These are phyloP conservation scores for Phenganax subtilis DNA, from an alignment of 92 coral and sea anemone genomes.

Conservation along the genomic window DNA sequence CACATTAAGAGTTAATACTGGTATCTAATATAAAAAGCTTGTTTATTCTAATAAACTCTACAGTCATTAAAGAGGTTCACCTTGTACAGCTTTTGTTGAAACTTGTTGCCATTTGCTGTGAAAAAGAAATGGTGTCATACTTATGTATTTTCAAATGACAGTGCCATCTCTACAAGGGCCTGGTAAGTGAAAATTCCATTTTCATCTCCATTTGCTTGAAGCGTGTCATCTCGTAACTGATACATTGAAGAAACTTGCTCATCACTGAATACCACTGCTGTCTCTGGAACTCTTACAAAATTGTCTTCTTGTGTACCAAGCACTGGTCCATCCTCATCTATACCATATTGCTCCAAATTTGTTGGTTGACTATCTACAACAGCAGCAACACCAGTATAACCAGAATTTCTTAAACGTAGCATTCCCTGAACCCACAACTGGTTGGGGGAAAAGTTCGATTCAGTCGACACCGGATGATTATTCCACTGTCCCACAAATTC, in stretches of 20 bases:
- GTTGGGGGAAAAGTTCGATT: slow-evolving; percentile 34
- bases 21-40: no score
- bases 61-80: no score
- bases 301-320: neutral
- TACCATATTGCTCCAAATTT: neutral
- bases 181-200: neutral
- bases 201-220: neutral
- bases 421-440: slow-evolving; percentile 49
- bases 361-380: neutral
- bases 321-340: neutral
- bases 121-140: no score
- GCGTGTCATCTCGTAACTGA: neutral
- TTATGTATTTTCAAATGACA: no score
- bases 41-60: no score
- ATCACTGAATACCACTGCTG: neutral
- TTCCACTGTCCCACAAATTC: slow-evolving; percentile 49
- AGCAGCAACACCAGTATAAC: slow-evolving; percentile 4
- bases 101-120: no score
- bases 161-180: neutral
- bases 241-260: neutral
- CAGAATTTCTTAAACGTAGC: slow-evolving; percentile 29
- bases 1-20: no score
- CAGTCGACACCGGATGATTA: slow-evolving; percentile 49
- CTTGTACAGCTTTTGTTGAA: no score
- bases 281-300: neutral